Conservation (phyloP, 2,113 vertebrate species). For the Mus musculus region DNA sequence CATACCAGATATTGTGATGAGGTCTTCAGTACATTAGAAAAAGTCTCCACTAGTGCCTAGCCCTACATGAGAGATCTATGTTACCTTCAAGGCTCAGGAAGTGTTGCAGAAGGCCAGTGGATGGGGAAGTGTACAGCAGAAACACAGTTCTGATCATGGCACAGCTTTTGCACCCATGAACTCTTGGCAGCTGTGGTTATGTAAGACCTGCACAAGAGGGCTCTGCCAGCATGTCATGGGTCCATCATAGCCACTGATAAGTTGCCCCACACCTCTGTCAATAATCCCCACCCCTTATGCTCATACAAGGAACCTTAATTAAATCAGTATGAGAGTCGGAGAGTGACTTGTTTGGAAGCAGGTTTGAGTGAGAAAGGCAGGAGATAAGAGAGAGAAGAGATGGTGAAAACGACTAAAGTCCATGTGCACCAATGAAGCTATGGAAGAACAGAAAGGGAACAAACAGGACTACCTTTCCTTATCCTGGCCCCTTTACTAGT, state of each 20-base stretch:
- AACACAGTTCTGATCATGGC: background rate
- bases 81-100: background rate
- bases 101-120: background rate
- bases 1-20: background rate
- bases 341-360: background rate
- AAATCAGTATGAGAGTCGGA: background rate
- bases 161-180: too few relatives aligned
- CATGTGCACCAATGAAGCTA: background rate
- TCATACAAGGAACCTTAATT: background rate
- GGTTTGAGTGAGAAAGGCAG: background rate
- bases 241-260: background rate
- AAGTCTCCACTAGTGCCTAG: background rate
- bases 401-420: background rate
- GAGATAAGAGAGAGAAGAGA: background rate
- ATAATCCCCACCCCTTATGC: background rate
- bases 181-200: background rate
- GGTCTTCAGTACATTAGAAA: background rate
- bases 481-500: background rate
- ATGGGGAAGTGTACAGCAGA: background rate
- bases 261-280: background rate
- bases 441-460: background rate
- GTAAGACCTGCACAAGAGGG: background rate
- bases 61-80: background rate
- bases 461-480: background rate
- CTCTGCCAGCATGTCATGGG: background rate